These are phyloP conservation scores for Plusia festucae DNA, from an alignment of 2,888 invertebrate genomes.

Conservation along the genomic window DNA sequence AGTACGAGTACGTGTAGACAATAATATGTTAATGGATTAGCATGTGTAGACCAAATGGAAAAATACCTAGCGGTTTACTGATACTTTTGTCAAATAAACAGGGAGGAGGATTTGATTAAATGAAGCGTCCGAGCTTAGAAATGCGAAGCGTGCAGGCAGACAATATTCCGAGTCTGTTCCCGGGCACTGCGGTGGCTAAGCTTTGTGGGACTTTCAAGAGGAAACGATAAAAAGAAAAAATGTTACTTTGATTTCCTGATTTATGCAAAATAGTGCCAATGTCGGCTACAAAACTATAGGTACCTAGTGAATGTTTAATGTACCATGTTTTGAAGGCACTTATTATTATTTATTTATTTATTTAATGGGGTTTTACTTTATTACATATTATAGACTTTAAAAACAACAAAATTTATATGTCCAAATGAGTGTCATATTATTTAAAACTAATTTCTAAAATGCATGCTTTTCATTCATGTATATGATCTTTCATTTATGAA, in stretches of 20 bases:
- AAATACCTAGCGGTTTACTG: conserved; percentile 53
- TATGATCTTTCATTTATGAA: no score
- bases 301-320: conserved; percentile 2
- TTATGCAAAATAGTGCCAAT: conserved; percentile 65
- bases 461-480: no score
- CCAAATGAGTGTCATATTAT: no score
- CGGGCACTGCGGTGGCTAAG: conserved; percentile 60
- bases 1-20: neutral
- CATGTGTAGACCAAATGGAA: conserved; percentile 40
- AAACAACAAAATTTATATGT: no score
- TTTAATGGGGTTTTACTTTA: no score
- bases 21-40: conserved; percentile 55
- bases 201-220: conserved; percentile 67
- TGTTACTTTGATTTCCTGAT: conserved; percentile 71
- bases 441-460: neutral
- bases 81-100: conserved; percentile 76
- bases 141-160: conserved; percentile 68
- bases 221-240: conserved; percentile 71
- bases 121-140: conserved; percentile 74
- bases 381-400: no score
- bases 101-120: conserved; percentile 76
- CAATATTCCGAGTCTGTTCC: conserved; percentile 68
- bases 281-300: conserved; percentile 22
- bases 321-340: neutral
- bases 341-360: no score